Evolutionary conservation across 2,888 invertebrate species (phyloP), one percentile per base, ranked within the genome.

Genomic region (Amblyjoppa fuscipennis): DNA sequence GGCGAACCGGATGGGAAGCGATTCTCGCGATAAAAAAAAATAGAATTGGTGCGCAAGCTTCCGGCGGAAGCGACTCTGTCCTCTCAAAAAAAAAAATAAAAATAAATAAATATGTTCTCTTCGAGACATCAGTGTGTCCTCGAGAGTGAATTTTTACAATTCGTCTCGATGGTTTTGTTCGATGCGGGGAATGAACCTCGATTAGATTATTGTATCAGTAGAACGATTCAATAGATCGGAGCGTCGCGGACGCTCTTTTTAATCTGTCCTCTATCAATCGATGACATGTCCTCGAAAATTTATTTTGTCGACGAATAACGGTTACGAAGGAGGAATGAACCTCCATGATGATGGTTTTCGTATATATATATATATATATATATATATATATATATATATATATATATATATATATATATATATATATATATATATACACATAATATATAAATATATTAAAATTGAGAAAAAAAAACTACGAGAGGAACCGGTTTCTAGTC

Each of bases 401-500:
- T 41, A 49, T n/a, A 81, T n/a, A 66, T 59, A 78, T 69, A 78
- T 78, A 69, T 69, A 11, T 41, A 11, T 41, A 11, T 13, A 4
- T 3, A 34, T 38, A 59, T n/a, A n/a, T n/a, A n/a, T n/a, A n/a
- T n/a, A 70, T 61, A 34, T 61, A 31, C 49, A 3, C 13, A 59
- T 31, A 51, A 59, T 41, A 49, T n/a, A 81, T n/a, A 66, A 68
- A 78, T 69, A 78, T 78, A 69, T 69, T 64, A 69, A 53, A 81
- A 59, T 56, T 31, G 51, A 74, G 41, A 34, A 59, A 81, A 75
- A 41, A 80, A 77, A 80, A 74, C 31, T 56, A 41, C 41, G 28
- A 53, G 69, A 61, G 51, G 51, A 64, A 78, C 56, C 53, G 79
- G 45, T 87, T 87, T 88, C 85, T 88, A 88, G 85, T 87, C 87